Evolutionary conservation across 2,113 vertebrate species (phyloP).

Genomic region (Verasper variegatus): DNA sequence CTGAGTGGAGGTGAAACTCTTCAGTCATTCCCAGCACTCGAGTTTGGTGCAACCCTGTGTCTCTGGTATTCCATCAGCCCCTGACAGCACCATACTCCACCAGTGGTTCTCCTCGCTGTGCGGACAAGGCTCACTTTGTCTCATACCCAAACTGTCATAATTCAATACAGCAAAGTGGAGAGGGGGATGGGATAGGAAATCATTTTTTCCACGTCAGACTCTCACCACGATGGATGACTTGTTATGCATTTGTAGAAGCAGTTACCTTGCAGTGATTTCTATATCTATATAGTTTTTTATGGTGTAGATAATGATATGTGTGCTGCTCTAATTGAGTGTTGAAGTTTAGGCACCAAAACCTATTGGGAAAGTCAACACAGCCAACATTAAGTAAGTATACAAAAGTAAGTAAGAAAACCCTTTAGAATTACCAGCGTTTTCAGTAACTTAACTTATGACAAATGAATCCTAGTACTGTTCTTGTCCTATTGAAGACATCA

Average conservation of each 20-base stretch:
- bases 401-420: no score
- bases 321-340: no score
- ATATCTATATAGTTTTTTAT: no score
- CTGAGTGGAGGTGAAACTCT: neutral
- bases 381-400: no score
- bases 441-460: no score
- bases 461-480: no score
- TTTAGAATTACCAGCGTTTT: no score
- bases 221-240: neutral
- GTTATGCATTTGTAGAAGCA: neutral
- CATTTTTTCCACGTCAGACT: constrained; percentile 23
- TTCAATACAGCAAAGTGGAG: constrained; percentile 36
- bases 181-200: constrained; percentile 13
- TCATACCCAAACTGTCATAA: constrained; percentile 45
- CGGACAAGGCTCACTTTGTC: constrained; percentile 55
- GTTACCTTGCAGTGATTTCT: no score
- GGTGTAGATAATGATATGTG: neutral
- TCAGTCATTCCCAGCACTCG: neutral
- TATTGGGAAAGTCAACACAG: no score
- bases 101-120: constrained; percentile 3
- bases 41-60: constrained; percentile 2
- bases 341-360: no score
- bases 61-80: constrained; percentile 38
- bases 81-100: constrained; percentile 7
- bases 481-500: no score